Evolutionary conservation across 2,113 vertebrate genomes (phyloP), one percentile per base, ranked within the genome.

Genomic region (Pterocles burchelli): DNA sequence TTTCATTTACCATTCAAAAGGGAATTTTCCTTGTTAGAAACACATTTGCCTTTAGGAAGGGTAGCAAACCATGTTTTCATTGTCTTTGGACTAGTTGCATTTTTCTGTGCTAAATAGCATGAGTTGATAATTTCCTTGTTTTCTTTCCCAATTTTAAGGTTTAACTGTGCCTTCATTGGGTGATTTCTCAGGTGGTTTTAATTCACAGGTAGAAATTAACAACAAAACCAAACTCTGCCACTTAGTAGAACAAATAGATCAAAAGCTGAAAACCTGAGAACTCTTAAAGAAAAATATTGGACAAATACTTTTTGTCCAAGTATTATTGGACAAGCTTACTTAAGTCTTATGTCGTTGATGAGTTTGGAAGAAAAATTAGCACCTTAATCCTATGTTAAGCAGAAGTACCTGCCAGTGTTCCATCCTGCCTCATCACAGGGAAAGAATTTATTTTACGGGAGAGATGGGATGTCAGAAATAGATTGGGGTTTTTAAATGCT

Each of bases 1-100:
- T 86, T 93, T 86, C 48, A 79, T n/a, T 72, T 85, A 72, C 71
- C n/a, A 36, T 79, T 94, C n/a, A 78, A 87, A 94, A 92, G 89
- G 87, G 81, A 94, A 68, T 75, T 78, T 73, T 83, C 33, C 14
- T 65, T 29, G 58, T 38, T 51, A 80, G 36, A 81, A 83, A 45
- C 17, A 45, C 6, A 5, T 65, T 89, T 96, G 20, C 8, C 38
- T 94, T 91, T 54, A n/a, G 41, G 48, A 63, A 85, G 7, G 22
- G 49, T 88, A 85, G n/a, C 34, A 46, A 78, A 74, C 54, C 10
- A 77, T 6, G 1, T 82, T 74, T 74, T 61, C 61, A 19, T 87
- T 85, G 74, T 70, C 24, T 88, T 68, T 59, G 33, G 49, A 25
- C 26, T 74, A 24, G 58, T 75, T 93, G 52, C 21, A 5, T 86